A percentile compares a stretch with the other conserved stretches of the same genome.
phyloP scores from a whole-genome alignment of 2,113 vertebrate genomes.

The Cochlearius cochlearius region DNA sequence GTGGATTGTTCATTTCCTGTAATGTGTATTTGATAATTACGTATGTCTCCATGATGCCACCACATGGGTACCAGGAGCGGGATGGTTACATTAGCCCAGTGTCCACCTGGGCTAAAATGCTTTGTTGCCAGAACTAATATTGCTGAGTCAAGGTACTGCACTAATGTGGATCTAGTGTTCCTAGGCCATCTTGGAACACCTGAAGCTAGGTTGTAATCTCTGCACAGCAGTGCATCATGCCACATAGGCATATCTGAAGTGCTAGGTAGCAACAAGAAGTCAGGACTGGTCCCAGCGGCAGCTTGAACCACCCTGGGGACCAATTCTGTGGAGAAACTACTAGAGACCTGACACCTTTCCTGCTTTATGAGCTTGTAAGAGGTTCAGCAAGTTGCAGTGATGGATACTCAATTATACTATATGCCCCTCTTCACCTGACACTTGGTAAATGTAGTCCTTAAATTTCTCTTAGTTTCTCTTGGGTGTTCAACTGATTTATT shows the following conservation, averaged over 20 bases:
- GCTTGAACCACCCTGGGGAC: background rate
- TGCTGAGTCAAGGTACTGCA: background rate
- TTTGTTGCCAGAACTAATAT: background rate
- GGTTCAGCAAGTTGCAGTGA: background rate
- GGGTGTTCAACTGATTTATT: background rate
- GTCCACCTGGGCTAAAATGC: background rate
- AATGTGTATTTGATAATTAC: background rate
- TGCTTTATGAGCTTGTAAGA: background rate
- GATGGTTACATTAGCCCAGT: background rate
- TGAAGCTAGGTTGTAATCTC: background rate
- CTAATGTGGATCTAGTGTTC: background rate
- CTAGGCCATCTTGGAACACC: background rate
- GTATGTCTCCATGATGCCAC: background rate
- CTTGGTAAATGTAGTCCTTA: background rate
- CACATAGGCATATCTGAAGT: background rate
- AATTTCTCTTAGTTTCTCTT: constrained; percentile 1
- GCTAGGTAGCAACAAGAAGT: background rate
- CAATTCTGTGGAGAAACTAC: background rate
- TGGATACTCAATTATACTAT: background rate
- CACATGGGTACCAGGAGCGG: background rate
- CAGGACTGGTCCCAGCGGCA: background rate
- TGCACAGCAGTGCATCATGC: background rate
- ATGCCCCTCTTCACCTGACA: background rate
- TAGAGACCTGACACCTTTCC: background rate
- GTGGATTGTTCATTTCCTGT: background rate